Conservation (phyloP, 2,113 vertebrate genomes). For the Caranx melampygus region DNA sequence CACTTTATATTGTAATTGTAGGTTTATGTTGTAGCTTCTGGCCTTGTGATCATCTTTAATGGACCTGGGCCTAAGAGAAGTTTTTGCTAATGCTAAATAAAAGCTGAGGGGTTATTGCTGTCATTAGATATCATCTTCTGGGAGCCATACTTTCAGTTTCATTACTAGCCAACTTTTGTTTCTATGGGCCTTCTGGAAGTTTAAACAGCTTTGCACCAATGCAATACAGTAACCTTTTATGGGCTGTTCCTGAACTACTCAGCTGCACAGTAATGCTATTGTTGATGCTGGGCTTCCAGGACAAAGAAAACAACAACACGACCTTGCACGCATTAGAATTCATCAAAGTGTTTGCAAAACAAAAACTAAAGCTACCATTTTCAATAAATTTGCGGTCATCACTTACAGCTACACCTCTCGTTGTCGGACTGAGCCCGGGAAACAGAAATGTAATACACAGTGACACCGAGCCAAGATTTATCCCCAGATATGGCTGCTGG, state of each 20-base stretch:
- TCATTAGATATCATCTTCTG: background rate
- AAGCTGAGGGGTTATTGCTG: background rate
- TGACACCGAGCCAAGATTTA: constrained; percentile 32
- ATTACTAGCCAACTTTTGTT: background rate
- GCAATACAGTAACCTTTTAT: background rate
- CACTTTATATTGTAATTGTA: background rate
- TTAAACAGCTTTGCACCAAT: background rate
- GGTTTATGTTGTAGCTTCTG: background rate
- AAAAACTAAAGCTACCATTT: constrained; percentile 14
- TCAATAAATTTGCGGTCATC: constrained; percentile 14
- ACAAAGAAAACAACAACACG: background rate
- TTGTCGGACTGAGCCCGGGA: constrained; percentile 36
- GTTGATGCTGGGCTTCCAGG: no score
- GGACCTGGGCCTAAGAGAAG: background rate
- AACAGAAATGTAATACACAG: constrained; percentile 30
- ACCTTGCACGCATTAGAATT: background rate
- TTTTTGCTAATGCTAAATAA: background rate
- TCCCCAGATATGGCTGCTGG: constrained; percentile 46
- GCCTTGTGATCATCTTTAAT: background rate
- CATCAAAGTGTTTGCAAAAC: constrained; percentile 2
- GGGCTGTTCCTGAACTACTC: background rate
- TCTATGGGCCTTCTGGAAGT: background rate
- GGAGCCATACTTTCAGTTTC: background rate
- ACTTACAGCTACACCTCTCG: constrained; percentile 29
- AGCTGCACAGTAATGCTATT: background rate